Evolutionary conservation across 1,140 invertebrate species (phyloP).

Genomic region (Arion vulgaris): DNA sequence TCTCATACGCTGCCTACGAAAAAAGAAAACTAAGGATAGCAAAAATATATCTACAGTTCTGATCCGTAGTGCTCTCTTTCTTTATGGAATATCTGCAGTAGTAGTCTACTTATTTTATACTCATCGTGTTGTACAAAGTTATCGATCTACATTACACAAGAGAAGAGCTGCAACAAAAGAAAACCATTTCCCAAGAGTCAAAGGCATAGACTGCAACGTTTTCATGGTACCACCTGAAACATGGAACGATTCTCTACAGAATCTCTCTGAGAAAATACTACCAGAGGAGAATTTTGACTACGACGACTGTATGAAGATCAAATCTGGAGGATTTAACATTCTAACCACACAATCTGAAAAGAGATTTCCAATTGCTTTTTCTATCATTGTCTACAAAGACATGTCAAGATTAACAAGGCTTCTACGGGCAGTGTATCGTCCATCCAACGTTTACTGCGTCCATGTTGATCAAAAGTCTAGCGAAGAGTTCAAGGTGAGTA

Average conservation of each 20-base stretch:
- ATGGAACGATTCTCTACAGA: neutral
- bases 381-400: slow-evolving; percentile 41
- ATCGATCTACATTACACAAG: too few relatives aligned
- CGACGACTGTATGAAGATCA: neutral
- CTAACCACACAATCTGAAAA: neutral
- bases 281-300: neutral
- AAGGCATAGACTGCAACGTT: neutral
- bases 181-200: neutral
- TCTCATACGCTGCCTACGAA: too few relatives aligned
- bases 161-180: neutral
- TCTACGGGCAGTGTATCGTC: slow-evolving; percentile 32
- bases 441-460: slow-evolving; percentile 37
- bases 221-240: neutral
- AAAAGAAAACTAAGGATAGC: too few relatives aligned
- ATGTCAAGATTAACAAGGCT: slow-evolving; percentile 39
- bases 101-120: too few relatives aligned
- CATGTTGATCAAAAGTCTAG: slow-evolving; percentile 51
- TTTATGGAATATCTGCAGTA: too few relatives aligned
- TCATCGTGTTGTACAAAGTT: too few relatives aligned
- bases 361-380: slow-evolving; percentile 53
- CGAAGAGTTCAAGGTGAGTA: neutral
- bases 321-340: neutral
- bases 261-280: neutral
- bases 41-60: too few relatives aligned
- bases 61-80: too few relatives aligned